phyloP scores from a whole-genome alignment of 1,140 invertebrate species.

The Lanistes nyassanus region DNA sequence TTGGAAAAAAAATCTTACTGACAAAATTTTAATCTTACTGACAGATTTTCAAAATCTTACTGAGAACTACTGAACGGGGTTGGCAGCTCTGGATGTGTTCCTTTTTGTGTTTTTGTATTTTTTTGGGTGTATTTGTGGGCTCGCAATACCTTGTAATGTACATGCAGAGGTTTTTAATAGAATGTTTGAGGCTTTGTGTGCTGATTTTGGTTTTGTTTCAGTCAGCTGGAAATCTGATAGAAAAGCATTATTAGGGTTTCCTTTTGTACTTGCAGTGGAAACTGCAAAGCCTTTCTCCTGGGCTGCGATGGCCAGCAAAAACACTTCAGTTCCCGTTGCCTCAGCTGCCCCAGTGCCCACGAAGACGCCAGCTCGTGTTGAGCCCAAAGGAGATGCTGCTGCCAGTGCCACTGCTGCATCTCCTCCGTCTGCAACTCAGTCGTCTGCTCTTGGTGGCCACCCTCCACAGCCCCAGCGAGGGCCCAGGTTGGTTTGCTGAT shows the following conservation, averaged over 20 bases:
- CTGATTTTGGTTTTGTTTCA: background rate
- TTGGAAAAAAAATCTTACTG: too few relatives aligned
- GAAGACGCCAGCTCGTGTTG: slow-evolving; percentile 22
- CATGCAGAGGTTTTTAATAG: background rate
- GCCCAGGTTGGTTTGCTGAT: slow-evolving; percentile 39
- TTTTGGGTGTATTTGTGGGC: slow-evolving; percentile 31
- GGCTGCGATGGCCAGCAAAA: slow-evolving; percentile 62
- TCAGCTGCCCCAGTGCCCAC: slow-evolving; percentile 23
- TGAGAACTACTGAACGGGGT: too few relatives aligned
- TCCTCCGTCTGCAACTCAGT: background rate
- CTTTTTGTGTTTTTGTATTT: background rate
- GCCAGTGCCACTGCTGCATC: slow-evolving; percentile 14
- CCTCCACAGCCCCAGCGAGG: slow-evolving; percentile 52
- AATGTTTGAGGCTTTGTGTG: background rate
- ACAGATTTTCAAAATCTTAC: too few relatives aligned
- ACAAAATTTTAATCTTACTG: too few relatives aligned
- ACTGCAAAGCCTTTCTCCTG: slow-evolving; percentile 57
- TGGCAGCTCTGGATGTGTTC: too few relatives aligned
- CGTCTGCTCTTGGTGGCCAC: background rate
- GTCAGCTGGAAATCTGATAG: background rate
- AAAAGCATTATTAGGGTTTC: background rate
- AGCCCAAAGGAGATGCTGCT: slow-evolving; percentile 33
- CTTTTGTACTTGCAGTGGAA: background rate
- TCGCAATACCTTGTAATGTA: too few relatives aligned
- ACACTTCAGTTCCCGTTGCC: slow-evolving; percentile 34